A percentile compares a stretch with the other conserved stretches of the same genome.
These are phyloP conservation scores for Dipodomys stephensi DNA, from an alignment of 2,113 vertebrate species.

Conservation along the genomic window DNA sequence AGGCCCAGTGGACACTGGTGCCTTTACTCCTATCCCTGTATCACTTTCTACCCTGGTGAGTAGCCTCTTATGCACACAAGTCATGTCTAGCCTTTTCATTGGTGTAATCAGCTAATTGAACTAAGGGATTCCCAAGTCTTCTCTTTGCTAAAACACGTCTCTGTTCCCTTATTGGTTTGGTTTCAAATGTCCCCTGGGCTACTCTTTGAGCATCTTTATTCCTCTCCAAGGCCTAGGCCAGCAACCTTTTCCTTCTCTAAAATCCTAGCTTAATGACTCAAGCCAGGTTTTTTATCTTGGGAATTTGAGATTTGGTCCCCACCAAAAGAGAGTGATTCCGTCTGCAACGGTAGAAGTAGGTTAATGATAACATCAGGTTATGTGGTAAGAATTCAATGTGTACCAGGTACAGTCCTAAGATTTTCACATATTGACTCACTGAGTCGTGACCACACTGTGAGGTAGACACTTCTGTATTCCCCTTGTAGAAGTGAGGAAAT, in stretches of 20 bases:
- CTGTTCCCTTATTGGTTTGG: neutral
- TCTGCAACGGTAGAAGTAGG: neutral
- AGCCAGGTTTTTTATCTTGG: neutral
- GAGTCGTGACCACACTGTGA: neutral
- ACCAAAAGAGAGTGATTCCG: neutral
- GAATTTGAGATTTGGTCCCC: neutral
- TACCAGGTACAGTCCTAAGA: neutral
- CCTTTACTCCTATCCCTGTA: neutral
- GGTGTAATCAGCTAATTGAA: neutral
- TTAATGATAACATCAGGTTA: neutral
- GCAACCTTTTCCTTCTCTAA: neutral
- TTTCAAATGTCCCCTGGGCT: neutral
- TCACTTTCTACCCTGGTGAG: too few relatives aligned
- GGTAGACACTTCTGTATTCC: neutral
- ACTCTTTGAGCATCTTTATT: neutral
- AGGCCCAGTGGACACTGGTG: neutral
- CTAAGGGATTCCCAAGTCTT: neutral
- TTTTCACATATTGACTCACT: neutral
- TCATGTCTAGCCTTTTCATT: neutral
- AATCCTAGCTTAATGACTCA: neutral
- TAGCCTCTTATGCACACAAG: neutral
- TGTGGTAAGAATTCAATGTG: accelerated
- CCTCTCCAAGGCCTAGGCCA: neutral
- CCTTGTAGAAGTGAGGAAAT: neutral
- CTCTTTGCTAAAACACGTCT: neutral